Percentiles rank a stretch among this genome's conserved stretches.
These are phyloP conservation scores for Emys orbicularis DNA, from an alignment of 2,797 vertebrate genomes.

Conservation along the genomic window DNA sequence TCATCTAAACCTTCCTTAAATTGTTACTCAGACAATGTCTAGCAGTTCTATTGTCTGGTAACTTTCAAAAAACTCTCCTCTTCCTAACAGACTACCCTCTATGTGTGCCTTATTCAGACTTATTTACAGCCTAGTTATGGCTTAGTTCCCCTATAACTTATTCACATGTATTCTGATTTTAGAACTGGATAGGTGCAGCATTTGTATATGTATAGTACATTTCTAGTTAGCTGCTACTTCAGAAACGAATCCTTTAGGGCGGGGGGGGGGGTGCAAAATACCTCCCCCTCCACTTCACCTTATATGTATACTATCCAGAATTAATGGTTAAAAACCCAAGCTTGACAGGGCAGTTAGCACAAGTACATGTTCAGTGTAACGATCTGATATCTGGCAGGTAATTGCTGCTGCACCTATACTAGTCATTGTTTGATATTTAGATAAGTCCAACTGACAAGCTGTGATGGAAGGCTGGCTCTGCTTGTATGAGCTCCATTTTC, in stretches of 20 bases:
- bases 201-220: background rate
- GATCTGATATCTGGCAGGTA: background rate
- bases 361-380: fast-evolving
- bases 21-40: background rate
- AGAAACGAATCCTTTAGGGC: background rate
- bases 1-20: background rate
- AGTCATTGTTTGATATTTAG: fast-evolving
- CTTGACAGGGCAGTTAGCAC: background rate
- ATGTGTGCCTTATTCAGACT: background rate
- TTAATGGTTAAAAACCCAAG: background rate
- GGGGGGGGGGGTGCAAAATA: background rate
- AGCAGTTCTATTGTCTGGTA: background rate
- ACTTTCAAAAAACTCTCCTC: background rate
- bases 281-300: fast-evolving
- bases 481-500: background rate
- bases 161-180: background rate
- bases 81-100: background rate
- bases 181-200: background rate
- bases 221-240: fast-evolving
- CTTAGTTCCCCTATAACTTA: background rate
- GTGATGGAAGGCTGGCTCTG: background rate
- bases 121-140: background rate
- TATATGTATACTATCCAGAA: background rate
- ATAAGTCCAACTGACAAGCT: background rate
- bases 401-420: background rate